Conservation (phyloP, 1,140 invertebrate species). For the Drosophila arawakana region DNA sequence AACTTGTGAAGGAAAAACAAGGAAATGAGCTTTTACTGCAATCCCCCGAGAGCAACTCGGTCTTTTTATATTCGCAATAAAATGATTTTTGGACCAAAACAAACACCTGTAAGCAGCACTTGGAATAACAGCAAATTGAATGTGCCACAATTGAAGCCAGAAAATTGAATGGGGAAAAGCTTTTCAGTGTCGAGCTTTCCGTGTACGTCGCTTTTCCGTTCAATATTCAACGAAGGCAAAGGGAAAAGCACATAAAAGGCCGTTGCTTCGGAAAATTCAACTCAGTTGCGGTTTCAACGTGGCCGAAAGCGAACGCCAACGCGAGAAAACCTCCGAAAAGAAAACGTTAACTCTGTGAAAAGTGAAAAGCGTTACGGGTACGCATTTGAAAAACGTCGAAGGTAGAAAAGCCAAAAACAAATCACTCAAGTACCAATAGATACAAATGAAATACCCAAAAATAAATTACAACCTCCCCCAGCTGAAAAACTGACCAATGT, state of each 20-base stretch:
- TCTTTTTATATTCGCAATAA: constrained; percentile 21
- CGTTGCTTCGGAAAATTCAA: constrained; percentile 58
- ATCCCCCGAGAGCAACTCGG: constrained; percentile 9
- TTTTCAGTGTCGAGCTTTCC: constrained; percentile 50
- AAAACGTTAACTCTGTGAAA: constrained; percentile 22
- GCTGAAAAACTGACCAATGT: constrained; percentile 21
- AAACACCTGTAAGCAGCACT: constrained; percentile 75
- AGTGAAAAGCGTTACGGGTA: constrained; percentile 26
- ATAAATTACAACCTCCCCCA: background rate
- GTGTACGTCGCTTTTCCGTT: constrained; percentile 42
- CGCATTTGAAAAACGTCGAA: constrained; percentile 32
- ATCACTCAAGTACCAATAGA: constrained; percentile 32
- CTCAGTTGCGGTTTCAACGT: constrained; percentile 73
- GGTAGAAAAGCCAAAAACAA: constrained; percentile 15
- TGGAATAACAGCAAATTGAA: constrained; percentile 50
- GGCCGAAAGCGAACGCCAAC: constrained; percentile 47
- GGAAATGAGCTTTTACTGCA: constrained; percentile 35
- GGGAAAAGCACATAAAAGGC: constrained; percentile 74
- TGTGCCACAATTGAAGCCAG: constrained; percentile 43
- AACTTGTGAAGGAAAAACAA: constrained; percentile 5
- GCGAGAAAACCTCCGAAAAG: constrained; percentile 18
- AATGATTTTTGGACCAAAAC: constrained; percentile 59
- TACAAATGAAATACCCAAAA: constrained; percentile 32
- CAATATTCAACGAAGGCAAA: constrained; percentile 65
- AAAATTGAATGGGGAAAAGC: constrained; percentile 55